Conservation (phyloP, 2,113 vertebrate genomes). For the Oceanodroma tethys region DNA sequence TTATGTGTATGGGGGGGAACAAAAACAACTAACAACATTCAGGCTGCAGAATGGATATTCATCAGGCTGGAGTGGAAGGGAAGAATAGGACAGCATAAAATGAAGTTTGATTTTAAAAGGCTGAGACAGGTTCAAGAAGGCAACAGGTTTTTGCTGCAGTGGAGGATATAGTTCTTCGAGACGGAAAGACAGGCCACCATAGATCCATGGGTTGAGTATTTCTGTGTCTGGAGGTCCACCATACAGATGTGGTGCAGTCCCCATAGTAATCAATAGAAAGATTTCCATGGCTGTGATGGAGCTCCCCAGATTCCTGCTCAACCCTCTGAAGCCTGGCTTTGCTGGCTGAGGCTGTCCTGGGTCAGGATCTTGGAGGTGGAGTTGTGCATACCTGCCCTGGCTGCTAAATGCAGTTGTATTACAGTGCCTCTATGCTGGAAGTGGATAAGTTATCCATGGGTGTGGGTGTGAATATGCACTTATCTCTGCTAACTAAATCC, state of each 20-base stretch:
- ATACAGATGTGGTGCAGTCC: background rate
- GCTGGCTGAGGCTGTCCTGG: background rate
- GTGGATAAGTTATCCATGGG: background rate
- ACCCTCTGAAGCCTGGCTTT: background rate
- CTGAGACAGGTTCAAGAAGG: background rate
- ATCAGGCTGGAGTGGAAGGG: background rate
- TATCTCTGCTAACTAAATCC: background rate
- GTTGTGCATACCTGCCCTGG: background rate
- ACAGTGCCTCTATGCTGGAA: background rate
- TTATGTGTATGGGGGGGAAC: accelerated
- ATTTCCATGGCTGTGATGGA: background rate
- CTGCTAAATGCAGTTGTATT: background rate
- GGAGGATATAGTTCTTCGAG: background rate
- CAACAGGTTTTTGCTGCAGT: background rate
- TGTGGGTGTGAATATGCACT: background rate
- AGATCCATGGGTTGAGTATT: background rate
- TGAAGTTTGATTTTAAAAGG: background rate
- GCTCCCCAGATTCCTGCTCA: background rate
- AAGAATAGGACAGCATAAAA: background rate
- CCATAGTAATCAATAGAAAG: background rate
- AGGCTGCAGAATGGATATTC: background rate
- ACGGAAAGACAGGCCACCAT: background rate
- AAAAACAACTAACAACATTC: background rate
- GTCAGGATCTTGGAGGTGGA: background rate
- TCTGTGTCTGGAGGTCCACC: background rate